Evolutionary conservation across 1,140 invertebrate genomes (phyloP), one percentile per base, ranked within the genome.

Genomic region (Drosophila mojavensis): DNA sequence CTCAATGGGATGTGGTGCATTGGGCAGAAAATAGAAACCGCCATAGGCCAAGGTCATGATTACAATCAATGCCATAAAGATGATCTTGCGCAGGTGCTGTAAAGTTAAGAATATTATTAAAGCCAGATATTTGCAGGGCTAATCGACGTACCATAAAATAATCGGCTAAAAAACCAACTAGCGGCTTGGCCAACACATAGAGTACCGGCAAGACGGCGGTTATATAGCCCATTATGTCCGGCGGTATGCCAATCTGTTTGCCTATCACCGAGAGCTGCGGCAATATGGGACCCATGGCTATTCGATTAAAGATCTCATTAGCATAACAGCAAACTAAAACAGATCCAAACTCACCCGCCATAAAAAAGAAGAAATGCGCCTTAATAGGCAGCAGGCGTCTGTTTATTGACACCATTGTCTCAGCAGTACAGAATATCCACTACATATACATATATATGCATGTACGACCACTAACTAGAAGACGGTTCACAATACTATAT

Each of bases 351-450:
- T 95, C 93, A 96, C 96, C 95, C 79, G 95, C 95, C 94, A 97
- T 96, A 75, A 97, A 96, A 83, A 96, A 96, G 88, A 97, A 96
- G 72, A 94, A 97, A 90, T 97, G 96, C 1, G 94, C 94, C 93
- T 97, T 97, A n/a, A 97, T 94, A 7, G 96, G 96, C 90, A 97
- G 75, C 47, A 96, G 93, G 39, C 93, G 93, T 58, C 80, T 93
- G 88, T 96, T 95, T n/a, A 96, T 93, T 85, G 94, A 94, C 68
- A 94, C 93, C 92, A 94, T 94, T 77, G 53, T 91, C 93, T 93
- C 74, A 66, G 43, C 33, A 20, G 13, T 51, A 41, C 10, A 41
- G 9, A 39, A 39, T 11, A 39, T 39, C 36, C 20, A 54, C 58
- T 47, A 36, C 45, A 30, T 55, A 47, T 47, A 43, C 54, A 36